phyloP scores from a whole-genome alignment of 2,797 vertebrate species.

The Enteromius treurensis region DNA sequence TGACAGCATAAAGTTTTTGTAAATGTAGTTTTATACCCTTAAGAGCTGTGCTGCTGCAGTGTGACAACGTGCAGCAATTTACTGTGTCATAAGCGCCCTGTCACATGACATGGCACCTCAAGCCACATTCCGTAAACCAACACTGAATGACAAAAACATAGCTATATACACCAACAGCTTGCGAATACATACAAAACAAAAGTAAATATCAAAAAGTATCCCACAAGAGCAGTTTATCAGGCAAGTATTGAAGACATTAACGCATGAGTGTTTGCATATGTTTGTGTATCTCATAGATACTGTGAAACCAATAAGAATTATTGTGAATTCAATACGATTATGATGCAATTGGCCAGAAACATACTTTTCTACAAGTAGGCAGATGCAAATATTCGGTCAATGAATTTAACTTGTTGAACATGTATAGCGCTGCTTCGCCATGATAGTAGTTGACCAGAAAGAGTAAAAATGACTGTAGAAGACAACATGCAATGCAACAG shows the following conservation, averaged over 20 bases:
- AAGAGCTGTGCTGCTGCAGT: conserved; percentile 41
- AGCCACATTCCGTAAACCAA: conserved; percentile 54
- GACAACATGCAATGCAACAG: neutral
- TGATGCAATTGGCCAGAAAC: neutral
- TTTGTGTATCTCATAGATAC: conserved; percentile 21
- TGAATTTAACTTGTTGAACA: neutral
- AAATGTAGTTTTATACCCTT: conserved; percentile 50
- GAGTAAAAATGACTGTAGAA: neutral
- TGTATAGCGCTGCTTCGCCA: neutral
- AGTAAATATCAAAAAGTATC: conserved; percentile 27
- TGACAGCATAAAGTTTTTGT: conserved; percentile 21
- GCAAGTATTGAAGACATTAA: conserved; percentile 17
- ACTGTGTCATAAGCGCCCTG: conserved; percentile 40
- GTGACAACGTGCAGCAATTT: conserved; percentile 40
- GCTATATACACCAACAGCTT: conserved; percentile 44
- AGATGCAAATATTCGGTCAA: neutral
- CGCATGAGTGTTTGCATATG: conserved; percentile 14
- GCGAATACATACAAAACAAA: conserved; percentile 42
- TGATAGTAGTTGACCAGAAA: neutral
- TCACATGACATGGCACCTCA: conserved; percentile 58
- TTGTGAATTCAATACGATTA: neutral
- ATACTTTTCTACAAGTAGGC: neutral
- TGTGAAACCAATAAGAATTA: neutral
- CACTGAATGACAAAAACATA: conserved; percentile 30
- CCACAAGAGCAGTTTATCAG: conserved; percentile 37